Evolutionary conservation across 2,888 invertebrate species (phyloP).

Genomic region (Stictocephala bisonia): DNA sequence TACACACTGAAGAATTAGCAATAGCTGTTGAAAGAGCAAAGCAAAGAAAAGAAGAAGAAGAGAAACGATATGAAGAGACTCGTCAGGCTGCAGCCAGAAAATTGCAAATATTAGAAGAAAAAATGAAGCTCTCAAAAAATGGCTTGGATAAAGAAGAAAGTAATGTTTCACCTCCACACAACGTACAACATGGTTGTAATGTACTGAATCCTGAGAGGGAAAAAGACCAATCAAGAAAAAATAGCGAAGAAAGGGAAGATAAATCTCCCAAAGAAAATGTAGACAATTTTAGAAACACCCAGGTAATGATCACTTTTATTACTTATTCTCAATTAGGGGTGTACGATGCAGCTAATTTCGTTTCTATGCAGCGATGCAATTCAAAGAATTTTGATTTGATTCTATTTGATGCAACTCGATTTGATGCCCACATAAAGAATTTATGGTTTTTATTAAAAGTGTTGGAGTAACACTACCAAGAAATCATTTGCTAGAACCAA

Average conservation of each 20-base stretch:
- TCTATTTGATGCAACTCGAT: too few relatives aligned
- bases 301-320: conserved; percentile 61
- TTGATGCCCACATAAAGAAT: too few relatives aligned
- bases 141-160: conserved; percentile 18
- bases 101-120: conserved; percentile 75
- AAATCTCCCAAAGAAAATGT: conserved; percentile 27
- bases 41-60: conserved; percentile 89
- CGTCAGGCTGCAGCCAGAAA: conserved; percentile 75
- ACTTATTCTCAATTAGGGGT: too few relatives aligned
- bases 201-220: conserved; percentile 44
- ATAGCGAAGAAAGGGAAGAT: conserved; percentile 64
- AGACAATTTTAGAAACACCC: conserved; percentile 62
- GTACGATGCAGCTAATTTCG: too few relatives aligned
- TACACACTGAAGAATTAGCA: conserved; percentile 78
- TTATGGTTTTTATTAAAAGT: too few relatives aligned
- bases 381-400: too few relatives aligned
- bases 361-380: too few relatives aligned
- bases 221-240: conserved; percentile 48
- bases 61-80: conserved; percentile 77
- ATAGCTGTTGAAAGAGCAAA: conserved; percentile 85
- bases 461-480: too few relatives aligned
- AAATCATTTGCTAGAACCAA: too few relatives aligned
- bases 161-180: neutral
- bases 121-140: conserved; percentile 63
- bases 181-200: conserved; percentile 34